Conservation (phyloP, 1,140 invertebrate genomes). For the Procambarus virginalis region DNA sequence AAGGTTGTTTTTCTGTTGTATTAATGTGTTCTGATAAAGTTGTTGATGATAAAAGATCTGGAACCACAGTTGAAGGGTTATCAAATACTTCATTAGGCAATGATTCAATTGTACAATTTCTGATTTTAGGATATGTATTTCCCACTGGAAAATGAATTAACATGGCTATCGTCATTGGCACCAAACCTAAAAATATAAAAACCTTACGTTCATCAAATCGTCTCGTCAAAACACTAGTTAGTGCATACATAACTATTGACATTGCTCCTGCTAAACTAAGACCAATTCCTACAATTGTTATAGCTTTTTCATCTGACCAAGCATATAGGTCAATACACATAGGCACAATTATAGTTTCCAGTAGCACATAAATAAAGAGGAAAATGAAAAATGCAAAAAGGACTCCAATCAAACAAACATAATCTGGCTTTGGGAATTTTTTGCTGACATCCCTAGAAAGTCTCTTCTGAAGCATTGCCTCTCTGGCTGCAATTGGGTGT, state of each 20-base stretch:
- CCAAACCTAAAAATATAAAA: constrained; percentile 47
- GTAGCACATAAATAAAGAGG: constrained; percentile 90
- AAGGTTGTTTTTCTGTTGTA: not conserved
- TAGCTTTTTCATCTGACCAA: constrained; percentile 64
- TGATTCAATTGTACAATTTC: constrained; percentile 48
- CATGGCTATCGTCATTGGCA: constrained; percentile 52
- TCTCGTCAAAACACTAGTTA: constrained; percentile 35
- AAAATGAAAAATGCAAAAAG: constrained; percentile 89
- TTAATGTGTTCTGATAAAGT: not conserved
- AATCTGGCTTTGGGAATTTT: constrained; percentile 80
- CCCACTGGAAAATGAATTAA: constrained; percentile 62
- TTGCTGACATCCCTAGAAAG: not conserved
- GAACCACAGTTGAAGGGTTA: not conserved
- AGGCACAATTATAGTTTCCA: constrained; percentile 82
- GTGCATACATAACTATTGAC: constrained; percentile 57
- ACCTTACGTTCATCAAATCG: constrained; percentile 63
- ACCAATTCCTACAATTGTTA: constrained; percentile 67
- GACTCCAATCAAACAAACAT: constrained; percentile 83
- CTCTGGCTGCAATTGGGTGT: constrained; percentile 59
- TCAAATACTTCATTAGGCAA: not conserved
- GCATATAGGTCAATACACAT: constrained; percentile 68
- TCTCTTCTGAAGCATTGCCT: constrained; percentile 48
- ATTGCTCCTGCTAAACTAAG: constrained; percentile 57
- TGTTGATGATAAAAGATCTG: not conserved
- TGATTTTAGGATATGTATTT: constrained; percentile 62